Conservation (phyloP, 2,888 invertebrate species). For the Dexiosoma caninum region DNA sequence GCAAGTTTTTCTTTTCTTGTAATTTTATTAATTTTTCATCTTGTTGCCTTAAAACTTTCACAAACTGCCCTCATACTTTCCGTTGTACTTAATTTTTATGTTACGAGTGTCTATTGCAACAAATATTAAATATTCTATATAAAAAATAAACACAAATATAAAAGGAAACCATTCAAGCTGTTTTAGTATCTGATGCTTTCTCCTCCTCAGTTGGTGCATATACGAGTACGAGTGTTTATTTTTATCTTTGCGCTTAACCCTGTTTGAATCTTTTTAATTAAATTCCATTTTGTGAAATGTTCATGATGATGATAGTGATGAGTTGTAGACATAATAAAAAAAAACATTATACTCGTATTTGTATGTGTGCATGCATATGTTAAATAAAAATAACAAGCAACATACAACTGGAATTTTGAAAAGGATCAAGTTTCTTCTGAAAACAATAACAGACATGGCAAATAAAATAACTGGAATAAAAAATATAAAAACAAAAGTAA, state of each 20-base stretch:
- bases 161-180: conserved; percentile 19
- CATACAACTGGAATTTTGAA: conserved; percentile 28
- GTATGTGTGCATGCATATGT: too few species aligned
- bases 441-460: conserved; percentile 13
- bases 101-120: conserved; percentile 1
- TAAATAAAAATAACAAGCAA: conserved; percentile 23
- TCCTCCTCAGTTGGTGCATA: neutral
- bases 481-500: neutral
- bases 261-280: conserved; percentile 64
- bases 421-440: conserved; percentile 20
- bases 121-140: neutral
- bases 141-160: neutral
- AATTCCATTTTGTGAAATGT: conserved; percentile 60
- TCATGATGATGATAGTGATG: conserved; percentile 12
- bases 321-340: conserved; percentile 32
- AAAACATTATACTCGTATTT: too few species aligned
- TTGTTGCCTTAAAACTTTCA: too few species aligned
- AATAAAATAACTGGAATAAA: neutral
- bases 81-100: too few species aligned
- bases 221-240: neutral
- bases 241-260: conserved; percentile 47
- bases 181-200: neutral
- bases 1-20: too few species aligned
- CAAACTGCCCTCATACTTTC: too few species aligned
- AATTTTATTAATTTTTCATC: too few species aligned